Percentiles rank a stretch among this genome's conserved stretches.
Evolutionary conservation across 2,113 vertebrate species (phyloP).

Genomic region (Bucco capensis): DNA sequence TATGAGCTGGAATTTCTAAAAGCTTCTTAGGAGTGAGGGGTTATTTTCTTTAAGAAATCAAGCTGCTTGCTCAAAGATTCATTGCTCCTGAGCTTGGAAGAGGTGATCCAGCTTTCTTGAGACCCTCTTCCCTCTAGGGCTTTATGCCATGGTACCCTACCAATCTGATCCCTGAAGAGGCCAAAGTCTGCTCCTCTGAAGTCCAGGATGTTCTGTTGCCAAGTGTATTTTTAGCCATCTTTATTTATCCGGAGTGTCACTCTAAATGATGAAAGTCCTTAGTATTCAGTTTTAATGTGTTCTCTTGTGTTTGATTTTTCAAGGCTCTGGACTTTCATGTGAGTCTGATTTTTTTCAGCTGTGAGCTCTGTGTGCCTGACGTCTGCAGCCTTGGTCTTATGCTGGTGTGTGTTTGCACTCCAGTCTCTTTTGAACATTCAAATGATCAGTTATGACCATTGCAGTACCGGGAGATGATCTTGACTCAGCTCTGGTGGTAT

Average conservation of each 20-base stretch:
- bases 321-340: neutral
- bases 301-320: neutral
- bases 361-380: too few species aligned
- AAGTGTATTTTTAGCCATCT: too few species aligned
- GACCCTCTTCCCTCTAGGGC: too few species aligned
- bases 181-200: too few species aligned
- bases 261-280: neutral
- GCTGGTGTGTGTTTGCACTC: neutral
- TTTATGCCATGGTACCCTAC: too few species aligned
- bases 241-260: too few species aligned
- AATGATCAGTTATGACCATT: neutral
- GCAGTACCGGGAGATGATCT: neutral
- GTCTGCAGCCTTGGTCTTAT: neutral
- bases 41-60: neutral
- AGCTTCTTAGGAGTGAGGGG: neutral
- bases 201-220: too few species aligned
- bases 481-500: neutral
- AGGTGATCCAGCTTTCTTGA: too few species aligned
- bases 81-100: too few species aligned
- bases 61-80: neutral
- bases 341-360: neutral
- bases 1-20: neutral
- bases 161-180: too few species aligned
- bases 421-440: neutral
- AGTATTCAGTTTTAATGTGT: neutral